Evolutionary conservation across 53 echinoderm and acorn worm species (phyloP).

Genomic region (Arbacia lixula): DNA sequence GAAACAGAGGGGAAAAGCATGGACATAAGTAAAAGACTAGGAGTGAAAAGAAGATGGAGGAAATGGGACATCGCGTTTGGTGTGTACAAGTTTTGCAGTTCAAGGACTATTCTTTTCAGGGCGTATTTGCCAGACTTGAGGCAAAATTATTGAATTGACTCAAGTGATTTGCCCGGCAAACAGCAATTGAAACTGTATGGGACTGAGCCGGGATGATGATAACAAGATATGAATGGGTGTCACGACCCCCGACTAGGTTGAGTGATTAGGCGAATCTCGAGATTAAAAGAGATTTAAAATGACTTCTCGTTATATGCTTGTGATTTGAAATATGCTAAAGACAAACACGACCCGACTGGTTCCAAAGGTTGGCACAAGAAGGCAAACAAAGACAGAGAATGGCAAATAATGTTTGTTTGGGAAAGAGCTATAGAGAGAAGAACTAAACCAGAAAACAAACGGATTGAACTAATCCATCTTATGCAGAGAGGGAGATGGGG

Average conservation of each 20-base stretch:
- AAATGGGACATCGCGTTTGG: too few relatives aligned
- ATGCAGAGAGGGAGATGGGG: conserved; percentile 17
- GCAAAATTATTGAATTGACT: conserved; percentile 9
- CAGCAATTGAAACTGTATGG: conserved; percentile 24
- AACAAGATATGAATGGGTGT: conserved; percentile 32
- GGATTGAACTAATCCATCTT: conserved; percentile 49
- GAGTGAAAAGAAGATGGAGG: too few relatives aligned
- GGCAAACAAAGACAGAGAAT: conserved; percentile 34
- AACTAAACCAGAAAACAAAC: conserved; percentile 52
- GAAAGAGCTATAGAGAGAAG: conserved; percentile 37
- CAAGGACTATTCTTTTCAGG: neutral
- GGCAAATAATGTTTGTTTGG: conserved; percentile 55
- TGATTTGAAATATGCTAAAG: conserved; percentile 52
- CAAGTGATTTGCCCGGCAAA: conserved; percentile 25
- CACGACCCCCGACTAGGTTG: conserved; percentile 29
- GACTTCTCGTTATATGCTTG: conserved; percentile 27
- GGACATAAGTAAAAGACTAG: too few relatives aligned
- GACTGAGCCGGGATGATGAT: conserved; percentile 23
- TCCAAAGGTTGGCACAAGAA: conserved; percentile 1
- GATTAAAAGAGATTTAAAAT: conserved; percentile 17
- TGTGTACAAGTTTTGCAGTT: too few relatives aligned
- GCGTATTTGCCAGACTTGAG: conserved; percentile 4
- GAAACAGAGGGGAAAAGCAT: too few relatives aligned
- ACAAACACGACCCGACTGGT: conserved; percentile 52
- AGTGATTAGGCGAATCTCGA: conserved; percentile 11